These are phyloP conservation scores for Sparus aurata DNA, from an alignment of 2,797 vertebrate genomes.

Conservation along the genomic window DNA sequence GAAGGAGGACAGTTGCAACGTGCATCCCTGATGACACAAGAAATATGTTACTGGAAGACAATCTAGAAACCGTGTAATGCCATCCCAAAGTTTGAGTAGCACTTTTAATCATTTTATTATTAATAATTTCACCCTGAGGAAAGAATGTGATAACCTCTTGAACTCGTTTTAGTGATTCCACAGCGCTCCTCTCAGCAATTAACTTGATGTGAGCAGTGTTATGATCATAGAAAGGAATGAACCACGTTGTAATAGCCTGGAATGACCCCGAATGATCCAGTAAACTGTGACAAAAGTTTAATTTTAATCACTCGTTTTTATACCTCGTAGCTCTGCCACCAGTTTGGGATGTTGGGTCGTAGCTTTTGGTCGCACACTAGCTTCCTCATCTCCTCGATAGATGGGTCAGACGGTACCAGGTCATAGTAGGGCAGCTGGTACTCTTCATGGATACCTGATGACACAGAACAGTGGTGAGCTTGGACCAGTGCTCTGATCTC, in stretches of 20 bases:
- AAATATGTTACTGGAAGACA: neutral
- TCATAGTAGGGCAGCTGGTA: conserved; percentile 97
- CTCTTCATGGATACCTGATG: conserved; percentile 93
- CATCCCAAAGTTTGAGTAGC: neutral
- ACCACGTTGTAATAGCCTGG: neutral
- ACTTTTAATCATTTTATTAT: neutral
- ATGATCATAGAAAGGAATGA: neutral
- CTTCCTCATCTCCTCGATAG: conserved; percentile 97
- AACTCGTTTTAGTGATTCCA: conserved; percentile 1
- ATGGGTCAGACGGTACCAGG: conserved; percentile 95
- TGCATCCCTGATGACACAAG: neutral
- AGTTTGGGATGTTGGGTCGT: conserved; percentile 95
- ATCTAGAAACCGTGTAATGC: no score
- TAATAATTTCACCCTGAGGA: neutral
- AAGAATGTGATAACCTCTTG: no score
- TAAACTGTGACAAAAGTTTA: neutral
- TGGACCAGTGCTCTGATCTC: conserved; percentile 21
- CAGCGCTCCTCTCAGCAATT: neutral
- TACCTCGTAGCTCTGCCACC: conserved; percentile 98
- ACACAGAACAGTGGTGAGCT: conserved; percentile 20
- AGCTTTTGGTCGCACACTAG: conserved; percentile 96
- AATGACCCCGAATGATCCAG: no score
- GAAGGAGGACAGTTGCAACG: neutral
- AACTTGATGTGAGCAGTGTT: neutral
- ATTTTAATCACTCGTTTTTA: neutral